Base-by-base conservation (phyloP, 2,797 vertebrate species). In the Antrozous pallidus region DNA sequence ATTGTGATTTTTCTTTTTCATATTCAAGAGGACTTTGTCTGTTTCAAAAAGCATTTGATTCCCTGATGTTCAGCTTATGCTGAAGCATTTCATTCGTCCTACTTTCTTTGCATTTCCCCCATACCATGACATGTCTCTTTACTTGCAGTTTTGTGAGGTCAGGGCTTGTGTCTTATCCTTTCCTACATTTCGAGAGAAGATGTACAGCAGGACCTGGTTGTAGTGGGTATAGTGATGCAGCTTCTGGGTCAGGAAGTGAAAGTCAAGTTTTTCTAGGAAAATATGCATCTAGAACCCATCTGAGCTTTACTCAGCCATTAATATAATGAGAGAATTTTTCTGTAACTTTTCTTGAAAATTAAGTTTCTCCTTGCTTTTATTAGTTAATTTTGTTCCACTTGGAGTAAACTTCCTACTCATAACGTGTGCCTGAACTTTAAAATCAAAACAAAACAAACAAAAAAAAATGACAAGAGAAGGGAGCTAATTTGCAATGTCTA, bases 341-440 rank as follows among this genome's bases (percentile, higher is more conserved):
- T 81, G n/a, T 77, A 94, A 82, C 8, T 24, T 84, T 94, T 92
- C n/a, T 63, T 38, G 20, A 63, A 81, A 94, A 73, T 93, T 87
- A 94, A 56, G 33, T 90, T 92, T 67, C 14, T 89, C 31, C 86
- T 84, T 94, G 49, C 11, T 80, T 79, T 87, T 83, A 63, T 67
- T 79, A 38, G 85, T 73, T 92, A 91, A 83, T 95, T 79, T 75
- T 83, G 36, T 38, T 45, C 51, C 51, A 70, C 49, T 70, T 75
- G 65, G 56, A 78, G 16, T 47, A 91, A 75, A 75, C 31, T 92
- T 90, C 12, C 54, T 40, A 84, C 87, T 93, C 67, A 95, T 90
- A 95, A 56, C 0, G 9, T 69, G 22, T 67, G n/a, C 47, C 77
- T 95, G 71, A 86, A 86, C 51, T 83, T 80, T 77, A 93, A 93